Percentiles rank a stretch among this genome's conserved stretches.
Evolutionary conservation across 2,888 invertebrate genomes (phyloP).

Genomic region (Azorinus chamasolen): DNA sequence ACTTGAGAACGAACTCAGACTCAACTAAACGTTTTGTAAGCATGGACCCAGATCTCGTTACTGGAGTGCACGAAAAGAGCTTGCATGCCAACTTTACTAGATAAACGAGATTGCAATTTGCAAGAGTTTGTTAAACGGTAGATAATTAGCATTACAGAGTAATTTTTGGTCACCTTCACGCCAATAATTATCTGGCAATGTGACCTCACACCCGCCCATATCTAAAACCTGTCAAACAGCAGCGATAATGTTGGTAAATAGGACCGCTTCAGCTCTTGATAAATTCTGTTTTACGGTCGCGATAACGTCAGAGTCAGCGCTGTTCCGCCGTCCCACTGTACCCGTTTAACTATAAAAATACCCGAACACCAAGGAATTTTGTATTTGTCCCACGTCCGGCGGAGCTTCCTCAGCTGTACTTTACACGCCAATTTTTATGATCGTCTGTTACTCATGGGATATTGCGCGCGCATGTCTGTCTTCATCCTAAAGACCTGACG

Average conservation of each 20-base stretch:
- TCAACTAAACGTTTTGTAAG: too few relatives aligned
- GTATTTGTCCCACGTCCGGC: background rate
- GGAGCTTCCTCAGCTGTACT: too few relatives aligned
- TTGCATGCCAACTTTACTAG: too few relatives aligned
- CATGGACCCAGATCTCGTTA: too few relatives aligned
- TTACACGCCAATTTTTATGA: too few relatives aligned
- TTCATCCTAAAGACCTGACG: too few relatives aligned
- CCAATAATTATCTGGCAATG: conserved; percentile 11
- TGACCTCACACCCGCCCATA: conserved; percentile 8
- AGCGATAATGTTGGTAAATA: conserved; percentile 1
- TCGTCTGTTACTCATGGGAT: too few relatives aligned
- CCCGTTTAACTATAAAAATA: background rate
- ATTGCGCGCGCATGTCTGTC: too few relatives aligned
- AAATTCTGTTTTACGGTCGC: background rate
- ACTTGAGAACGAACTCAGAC: too few relatives aligned
- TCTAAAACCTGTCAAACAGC: background rate
- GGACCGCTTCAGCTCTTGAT: background rate
- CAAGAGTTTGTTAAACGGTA: background rate
- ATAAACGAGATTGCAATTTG: too few relatives aligned
- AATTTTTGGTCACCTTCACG: conserved; percentile 19
- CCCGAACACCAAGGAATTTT: background rate
- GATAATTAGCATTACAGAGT: conserved; percentile 2
- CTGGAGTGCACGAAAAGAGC: too few relatives aligned
- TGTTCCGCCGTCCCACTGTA: background rate
- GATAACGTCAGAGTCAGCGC: background rate